A percentile compares a stretch with the other conserved stretches of the same genome.
phyloP scores from a whole-genome alignment of 2,797 vertebrate genomes.

The Sebastes trivittatus region DNA sequence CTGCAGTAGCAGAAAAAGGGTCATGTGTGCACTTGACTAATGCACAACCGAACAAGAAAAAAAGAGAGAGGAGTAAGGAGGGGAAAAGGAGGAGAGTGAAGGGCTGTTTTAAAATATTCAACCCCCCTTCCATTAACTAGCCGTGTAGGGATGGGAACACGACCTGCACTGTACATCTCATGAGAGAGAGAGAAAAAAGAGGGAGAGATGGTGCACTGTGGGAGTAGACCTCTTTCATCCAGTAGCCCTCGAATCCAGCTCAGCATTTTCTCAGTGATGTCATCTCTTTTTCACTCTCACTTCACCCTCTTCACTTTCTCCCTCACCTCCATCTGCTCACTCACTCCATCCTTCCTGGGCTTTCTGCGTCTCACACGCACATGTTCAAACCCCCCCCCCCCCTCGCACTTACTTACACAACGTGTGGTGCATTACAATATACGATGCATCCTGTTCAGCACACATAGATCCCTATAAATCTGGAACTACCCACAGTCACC shows the following conservation, averaged over 20 bases:
- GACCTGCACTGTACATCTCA: conserved; percentile 76
- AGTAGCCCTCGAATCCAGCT: conserved; percentile 76
- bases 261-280: conserved; percentile 81
- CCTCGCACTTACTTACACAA: conserved; percentile 4
- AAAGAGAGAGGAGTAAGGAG: conserved; percentile 39
- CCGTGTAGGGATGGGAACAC: conserved; percentile 68
- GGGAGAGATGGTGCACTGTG: conserved; percentile 55
- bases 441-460: conserved; percentile 30
- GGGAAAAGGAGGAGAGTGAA: conserved; percentile 60
- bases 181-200: conserved; percentile 26
- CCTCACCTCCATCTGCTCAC: conserved; percentile 67
- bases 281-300: conserved; percentile 68
- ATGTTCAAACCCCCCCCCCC: conserved; percentile 20
- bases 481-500: conserved; percentile 31
- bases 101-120: conserved; percentile 84
- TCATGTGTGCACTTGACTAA: conserved; percentile 81
- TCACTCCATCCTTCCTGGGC: conserved; percentile 49
- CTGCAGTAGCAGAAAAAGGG: conserved; percentile 77
- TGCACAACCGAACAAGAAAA: conserved; percentile 61
- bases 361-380: conserved; percentile 57
- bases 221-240: conserved; percentile 69
- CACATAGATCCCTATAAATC: conserved; percentile 46
- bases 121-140: conserved; percentile 81
- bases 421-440: conserved; percentile 53
- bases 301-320: conserved; percentile 54